Evolutionary conservation across 2,113 vertebrate genomes (phyloP).

Genomic region (Pomatostomus ruficeps): DNA sequence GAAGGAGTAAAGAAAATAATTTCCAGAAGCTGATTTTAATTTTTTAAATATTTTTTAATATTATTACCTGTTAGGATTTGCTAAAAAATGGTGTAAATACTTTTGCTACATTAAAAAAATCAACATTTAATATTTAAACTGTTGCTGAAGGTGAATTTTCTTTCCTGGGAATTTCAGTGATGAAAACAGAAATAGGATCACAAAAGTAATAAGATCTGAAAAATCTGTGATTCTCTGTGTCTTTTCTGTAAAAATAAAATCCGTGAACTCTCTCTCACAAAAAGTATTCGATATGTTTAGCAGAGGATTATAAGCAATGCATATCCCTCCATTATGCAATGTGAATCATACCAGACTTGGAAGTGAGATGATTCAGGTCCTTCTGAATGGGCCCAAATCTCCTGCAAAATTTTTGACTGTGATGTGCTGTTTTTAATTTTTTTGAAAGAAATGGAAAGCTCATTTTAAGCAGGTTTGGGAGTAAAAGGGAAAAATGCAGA

Average conservation of each 20-base stretch:
- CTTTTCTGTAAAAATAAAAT: slow-evolving; percentile 17
- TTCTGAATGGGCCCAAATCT: background rate
- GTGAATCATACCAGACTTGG: background rate
- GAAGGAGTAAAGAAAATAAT: background rate
- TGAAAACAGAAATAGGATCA: background rate
- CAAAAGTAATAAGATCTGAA: background rate
- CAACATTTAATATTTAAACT: background rate
- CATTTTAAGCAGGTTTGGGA: slow-evolving; percentile 21
- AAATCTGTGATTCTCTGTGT: background rate
- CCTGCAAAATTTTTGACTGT: slow-evolving; percentile 15
- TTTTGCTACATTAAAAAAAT: background rate
- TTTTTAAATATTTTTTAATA: background rate
- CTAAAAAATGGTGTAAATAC: background rate
- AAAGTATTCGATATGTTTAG: background rate
- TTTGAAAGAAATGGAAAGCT: slow-evolving; percentile 3
- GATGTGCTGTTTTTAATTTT: background rate
- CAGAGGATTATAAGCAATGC: background rate
- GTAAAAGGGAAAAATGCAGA: slow-evolving; percentile 16
- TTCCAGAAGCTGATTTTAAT: background rate
- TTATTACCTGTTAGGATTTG: background rate
- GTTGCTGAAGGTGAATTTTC: background rate
- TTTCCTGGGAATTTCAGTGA: background rate
- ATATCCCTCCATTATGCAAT: background rate
- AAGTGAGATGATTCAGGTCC: slow-evolving; percentile 2
- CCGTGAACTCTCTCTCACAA: background rate